Evolutionary conservation across 2,888 invertebrate genomes (phyloP), one percentile per base, ranked within the genome.

Genomic region (Ptychoptera contaminata): DNA sequence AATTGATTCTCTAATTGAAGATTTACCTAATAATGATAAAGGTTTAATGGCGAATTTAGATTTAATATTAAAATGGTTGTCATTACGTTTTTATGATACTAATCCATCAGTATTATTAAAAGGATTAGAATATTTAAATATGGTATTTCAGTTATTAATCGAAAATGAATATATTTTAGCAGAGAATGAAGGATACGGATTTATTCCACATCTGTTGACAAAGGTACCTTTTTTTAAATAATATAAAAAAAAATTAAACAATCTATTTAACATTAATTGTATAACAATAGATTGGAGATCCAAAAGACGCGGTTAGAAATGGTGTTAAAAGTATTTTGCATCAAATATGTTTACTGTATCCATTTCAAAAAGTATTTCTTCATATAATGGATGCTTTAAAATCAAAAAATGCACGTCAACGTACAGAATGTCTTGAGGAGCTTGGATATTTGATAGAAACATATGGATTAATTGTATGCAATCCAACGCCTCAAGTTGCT

Each of bases 21-120:
- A 91, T 63, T 65, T 91, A 42, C 72, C 77, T 4, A 76, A 74
- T n/a, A 84, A 86, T 55, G 76, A 77, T 36, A 75, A 79, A 54
- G 82, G 90, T 1, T 72, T 93, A 37, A 77, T 90, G 52, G 79
- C 83, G 15, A 97, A 97, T 69, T 71, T 94, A 49, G 98, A 98
- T 70, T 69, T 98, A 49, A 82, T 98, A 45, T 74, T 98, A 39
- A 94, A 94, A 62, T 98, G 97, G 97, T 64, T 94, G 54, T 94
- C 96, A 0, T 68, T 98, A 40, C 73, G 97, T 48, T 98, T 98
- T 69, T 97, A 94, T 58, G 97, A 98, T 68, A 98, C 97, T 16
- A 98, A 98, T 70, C 96, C 97, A 9, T 92, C 93, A 12, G 96
- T 97, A 34, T 73, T 97, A 48, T 73, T 96, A 54, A 93, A 91